A percentile compares a stretch with the other conserved stretches of the same genome.
These are phyloP conservation scores for Lagocephalus sceleratus DNA, from an alignment of 2,797 vertebrate species.

Conservation along the genomic window DNA sequence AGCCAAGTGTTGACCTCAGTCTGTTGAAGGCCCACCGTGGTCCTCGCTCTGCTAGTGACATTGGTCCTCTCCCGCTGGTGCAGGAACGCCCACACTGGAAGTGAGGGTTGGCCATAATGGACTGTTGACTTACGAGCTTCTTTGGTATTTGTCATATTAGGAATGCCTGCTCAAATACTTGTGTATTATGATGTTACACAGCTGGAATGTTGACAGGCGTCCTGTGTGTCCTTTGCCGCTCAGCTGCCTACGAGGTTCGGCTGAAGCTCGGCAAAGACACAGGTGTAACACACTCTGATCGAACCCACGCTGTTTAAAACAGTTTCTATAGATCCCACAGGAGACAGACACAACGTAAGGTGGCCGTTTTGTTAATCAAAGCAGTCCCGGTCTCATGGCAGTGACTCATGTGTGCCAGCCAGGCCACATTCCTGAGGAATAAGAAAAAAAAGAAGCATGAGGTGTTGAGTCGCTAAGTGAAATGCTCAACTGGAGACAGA, in stretches of 20 bases:
- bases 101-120: neutral
- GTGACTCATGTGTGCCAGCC: constrained; percentile 59
- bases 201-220: constrained; percentile 48
- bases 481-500: constrained; percentile 34
- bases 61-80: too few relatives aligned
- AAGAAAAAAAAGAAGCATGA: constrained; percentile 24
- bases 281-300: neutral
- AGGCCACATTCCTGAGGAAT: constrained; percentile 69
- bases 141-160: constrained; percentile 26
- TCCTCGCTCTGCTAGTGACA: too few relatives aligned
- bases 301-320: neutral
- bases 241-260: neutral
- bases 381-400: constrained; percentile 2
- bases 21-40: too few relatives aligned
- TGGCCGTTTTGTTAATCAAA: neutral
- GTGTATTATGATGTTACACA: constrained; percentile 14
- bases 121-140: neutral
- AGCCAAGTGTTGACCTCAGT: too few relatives aligned
- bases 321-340: neutral
- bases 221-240: constrained; percentile 9
- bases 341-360: neutral
- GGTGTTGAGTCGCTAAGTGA: constrained; percentile 24
- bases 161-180: constrained; percentile 37
- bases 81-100: neutral
- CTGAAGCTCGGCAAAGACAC: neutral